Base-by-base conservation (phyloP, 2,888 invertebrate genomes). In the Brenthis daphne region DNA sequence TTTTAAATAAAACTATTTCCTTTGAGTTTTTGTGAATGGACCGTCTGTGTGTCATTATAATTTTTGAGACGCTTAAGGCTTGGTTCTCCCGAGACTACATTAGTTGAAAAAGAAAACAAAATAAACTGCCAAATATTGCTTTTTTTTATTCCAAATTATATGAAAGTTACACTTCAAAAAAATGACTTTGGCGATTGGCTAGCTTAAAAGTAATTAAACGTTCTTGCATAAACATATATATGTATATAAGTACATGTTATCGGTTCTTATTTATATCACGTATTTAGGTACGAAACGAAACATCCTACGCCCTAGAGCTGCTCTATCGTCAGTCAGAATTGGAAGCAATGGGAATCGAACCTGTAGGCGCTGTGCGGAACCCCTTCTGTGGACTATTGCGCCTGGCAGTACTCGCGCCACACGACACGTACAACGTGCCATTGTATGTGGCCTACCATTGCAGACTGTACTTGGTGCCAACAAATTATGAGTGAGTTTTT, bases 361-460 rank as follows among this genome's bases (percentile, higher is more conserved):
- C 94, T 6, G 92, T 95, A 8, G 96, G 96, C 0, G 94, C 95
- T 61, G 91, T 95, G 11, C 94, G 94, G 13, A 96, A 96, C 84
- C 96, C 96, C 0, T 96, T 96, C 80, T 95, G 95, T 74, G 95
- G 96, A 71, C 95, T 95, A 69, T 94, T 96, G 90, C 91, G 95
- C 64, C 92, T 97, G 63, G 94, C 95, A 0, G 95, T 96, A 33
- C 88, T 97, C 24, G 96, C 96, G 67, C 96, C 97, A 0, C 95
- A 95, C 75, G 95, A 96, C 77, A 94, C 94, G 0, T 97, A 95
- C 83, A 95, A 95, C 77, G 94, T 97, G 37, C 97, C 97, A 1
- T 88, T 97, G 55, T 95, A 95, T 79, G 94, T 97, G 64, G 97
- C 97, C 1, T 97, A 97, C 79, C 96, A 97, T 80, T 96, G 96